phyloP scores from a whole-genome alignment of 2,888 invertebrate species.

The Nomada ferruginata region DNA sequence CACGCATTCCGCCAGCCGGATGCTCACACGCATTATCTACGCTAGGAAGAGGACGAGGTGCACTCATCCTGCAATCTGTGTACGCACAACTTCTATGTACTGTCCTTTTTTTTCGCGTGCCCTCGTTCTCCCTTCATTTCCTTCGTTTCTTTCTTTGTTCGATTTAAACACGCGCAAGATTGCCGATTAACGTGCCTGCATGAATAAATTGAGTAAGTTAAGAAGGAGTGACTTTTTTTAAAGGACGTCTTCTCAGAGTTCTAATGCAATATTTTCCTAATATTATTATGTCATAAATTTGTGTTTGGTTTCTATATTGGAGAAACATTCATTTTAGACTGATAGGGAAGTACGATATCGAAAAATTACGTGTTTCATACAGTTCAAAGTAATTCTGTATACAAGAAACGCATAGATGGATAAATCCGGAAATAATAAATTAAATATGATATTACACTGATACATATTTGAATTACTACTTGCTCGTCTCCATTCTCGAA shows the following conservation, averaged over 20 bases:
- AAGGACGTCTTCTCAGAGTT: too few species aligned
- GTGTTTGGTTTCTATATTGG: too few species aligned
- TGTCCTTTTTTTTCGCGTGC: not conserved
- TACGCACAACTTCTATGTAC: constrained; percentile 10
- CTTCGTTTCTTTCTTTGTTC: not conserved
- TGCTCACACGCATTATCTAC: constrained; percentile 58
- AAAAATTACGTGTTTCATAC: not conserved
- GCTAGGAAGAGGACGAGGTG: constrained; percentile 49
- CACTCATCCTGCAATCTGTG: constrained; percentile 63
- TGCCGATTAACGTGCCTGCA: not conserved
- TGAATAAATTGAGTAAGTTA: not conserved
- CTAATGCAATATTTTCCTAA: too few species aligned
- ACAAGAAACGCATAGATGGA: not conserved
- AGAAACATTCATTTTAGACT: too few species aligned
- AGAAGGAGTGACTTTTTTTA: too few species aligned
- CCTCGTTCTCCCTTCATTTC: constrained; percentile 3
- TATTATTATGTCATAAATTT: too few species aligned
- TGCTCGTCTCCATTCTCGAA: too few species aligned
- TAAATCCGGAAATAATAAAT: not conserved
- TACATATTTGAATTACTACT: not conserved
- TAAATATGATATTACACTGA: not conserved
- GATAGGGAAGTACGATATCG: too few species aligned
- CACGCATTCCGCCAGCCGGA: constrained; percentile 51
- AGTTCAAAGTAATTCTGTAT: too few species aligned
- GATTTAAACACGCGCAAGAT: not conserved